Evolutionary conservation across 1,140 invertebrate species (phyloP), one percentile per base, ranked within the genome.

Genomic region (Camponotus vicinus): DNA sequence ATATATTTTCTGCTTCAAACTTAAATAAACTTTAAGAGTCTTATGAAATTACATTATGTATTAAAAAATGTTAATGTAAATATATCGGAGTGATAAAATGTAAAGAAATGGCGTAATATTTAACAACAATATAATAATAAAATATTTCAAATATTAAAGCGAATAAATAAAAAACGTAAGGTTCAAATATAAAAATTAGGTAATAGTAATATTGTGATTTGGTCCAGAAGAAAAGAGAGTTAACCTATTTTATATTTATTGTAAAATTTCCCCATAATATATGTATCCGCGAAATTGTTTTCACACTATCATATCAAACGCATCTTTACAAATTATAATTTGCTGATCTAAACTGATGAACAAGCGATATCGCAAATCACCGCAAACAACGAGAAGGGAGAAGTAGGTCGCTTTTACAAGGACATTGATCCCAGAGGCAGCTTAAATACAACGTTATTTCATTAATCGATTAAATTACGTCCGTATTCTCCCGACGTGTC

Each of bases 381-480:
- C 13, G 55, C 71, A 71, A 71, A 66, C 21, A 49, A 34, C 42
- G 57, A 55, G 9, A 32, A 66, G 66, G 7, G 79, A 78, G 70
- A 88, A 89, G 18, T 85, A 70, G 86, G 86, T 70, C 71, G 57
- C 70, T 84, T 78, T 89, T 85, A 78, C 75, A 49, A 49, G 79
- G 55, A 49, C 32, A 63, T 83, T 75, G 69, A 71, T 82, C 79
- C 66, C 55, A 27, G n/a, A 61, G 8, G 42, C 18, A 21, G 64
- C n/a, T 83, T 73, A 73, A 61, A 83, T 83, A 63, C 27, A 61
- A 7, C 40, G n/a, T 15, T 63, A 83, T 83, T 82, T 82, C 27
- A 83, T 83, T 61, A 83, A 83, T 83, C 79, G 79, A 75, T 83
- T 75, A 83, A 75, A 37, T 13, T 42, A 40, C 34, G 21, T 73